These are phyloP conservation scores for Hemichromis elongatus DNA, from an alignment of 2,113 vertebrate genomes.

Conservation along the genomic window DNA sequence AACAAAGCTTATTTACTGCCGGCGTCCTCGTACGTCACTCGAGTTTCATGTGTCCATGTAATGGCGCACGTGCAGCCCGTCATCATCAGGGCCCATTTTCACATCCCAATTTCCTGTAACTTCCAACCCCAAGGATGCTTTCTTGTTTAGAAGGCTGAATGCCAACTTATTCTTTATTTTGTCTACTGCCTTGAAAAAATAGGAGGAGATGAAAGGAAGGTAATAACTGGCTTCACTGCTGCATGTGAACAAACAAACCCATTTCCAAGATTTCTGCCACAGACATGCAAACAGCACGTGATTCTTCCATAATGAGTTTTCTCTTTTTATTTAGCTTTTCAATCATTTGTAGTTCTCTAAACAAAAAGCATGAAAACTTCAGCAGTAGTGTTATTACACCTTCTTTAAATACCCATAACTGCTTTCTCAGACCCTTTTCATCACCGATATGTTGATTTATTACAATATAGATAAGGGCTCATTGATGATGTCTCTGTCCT, in stretches of 20 bases:
- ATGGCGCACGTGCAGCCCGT: background rate
- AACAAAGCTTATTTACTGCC: background rate
- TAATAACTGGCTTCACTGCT: background rate
- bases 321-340: background rate
- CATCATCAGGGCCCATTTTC: slow-evolving; percentile 1
- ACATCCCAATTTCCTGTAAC: background rate
- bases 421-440: background rate
- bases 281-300: background rate
- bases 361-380: background rate
- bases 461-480: no score
- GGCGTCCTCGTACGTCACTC: background rate
- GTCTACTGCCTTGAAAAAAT: background rate
- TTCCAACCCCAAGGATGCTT: background rate
- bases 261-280: background rate
- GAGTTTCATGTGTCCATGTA: background rate
- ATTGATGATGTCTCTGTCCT: rapidly evolving
- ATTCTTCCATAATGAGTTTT: background rate
- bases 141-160: background rate
- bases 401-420: background rate
- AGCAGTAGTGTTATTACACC: background rate
- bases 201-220: background rate
- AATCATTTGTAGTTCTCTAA: background rate
- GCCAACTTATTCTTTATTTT: background rate
- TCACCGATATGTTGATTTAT: background rate
- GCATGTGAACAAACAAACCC: background rate